Evolutionary conservation across 2,113 vertebrate species (phyloP), one percentile per base, ranked within the genome.

Genomic region (Oplegnathus fasciatus): DNA sequence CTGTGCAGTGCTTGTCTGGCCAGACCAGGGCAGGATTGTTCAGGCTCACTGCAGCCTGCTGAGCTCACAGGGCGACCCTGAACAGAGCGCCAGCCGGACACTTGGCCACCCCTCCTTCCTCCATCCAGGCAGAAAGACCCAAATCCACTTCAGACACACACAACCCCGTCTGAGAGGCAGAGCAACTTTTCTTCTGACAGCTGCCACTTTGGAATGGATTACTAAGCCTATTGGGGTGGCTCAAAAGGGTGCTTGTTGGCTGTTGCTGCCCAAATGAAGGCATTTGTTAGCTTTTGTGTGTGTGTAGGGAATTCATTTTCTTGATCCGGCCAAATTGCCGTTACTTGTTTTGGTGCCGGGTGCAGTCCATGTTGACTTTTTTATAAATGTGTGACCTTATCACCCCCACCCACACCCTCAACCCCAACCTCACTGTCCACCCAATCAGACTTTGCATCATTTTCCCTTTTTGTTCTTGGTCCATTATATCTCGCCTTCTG

Each of bases 151-250:
- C 89, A 91, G 89, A 87, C 88, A 80, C 88, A 91, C 90, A 92
- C 90, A 82, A 26, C 78, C 68, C 78, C 28, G 78, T 91, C 90
- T 93, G 90, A 94, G 93, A 89, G 90, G 93, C 93, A 88, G 92
- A 92, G 86, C 87, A 94, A 94, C 91, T 95, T 94, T 94, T 95
- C 90, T 94, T 92, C 87, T 94, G 94, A 95, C 94, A 95, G 94
- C 94, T 95, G 94, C 92, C 94, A 94, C 94, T 95, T 94, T 93
- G 92, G 92, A 94, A 95, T 94, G 91, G 93, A 94, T 94, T 94
- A 93, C 91, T 92, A 90, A 92, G 88, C 93, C 94, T 93, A 90
- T 94, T 93, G 92, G 89, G 76, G 76, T 60, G 76, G 65, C 91
- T 94, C 88, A 93, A 94, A 93, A 78, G 91, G 89, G 75, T 81